These are phyloP conservation scores for Myrmophylax atrothorax DNA, from an alignment of 2,113 vertebrate genomes.

Conservation along the genomic window DNA sequence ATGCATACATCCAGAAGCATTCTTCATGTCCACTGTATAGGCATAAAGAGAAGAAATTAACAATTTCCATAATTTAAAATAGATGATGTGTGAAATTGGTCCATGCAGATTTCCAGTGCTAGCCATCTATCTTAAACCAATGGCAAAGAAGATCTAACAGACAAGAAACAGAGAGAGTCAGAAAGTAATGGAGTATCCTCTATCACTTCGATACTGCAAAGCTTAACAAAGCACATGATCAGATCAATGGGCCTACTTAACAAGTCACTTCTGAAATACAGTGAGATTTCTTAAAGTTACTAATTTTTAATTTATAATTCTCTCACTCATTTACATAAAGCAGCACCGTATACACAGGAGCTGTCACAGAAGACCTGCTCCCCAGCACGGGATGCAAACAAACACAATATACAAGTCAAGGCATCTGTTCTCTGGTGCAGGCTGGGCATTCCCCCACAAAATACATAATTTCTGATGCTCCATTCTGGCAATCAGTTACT, in stretches of 20 bases:
- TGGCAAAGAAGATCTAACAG: not conserved
- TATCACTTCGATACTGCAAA: not conserved
- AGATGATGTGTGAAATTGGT: not conserved
- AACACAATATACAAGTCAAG: not conserved
- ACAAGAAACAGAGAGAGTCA: not conserved
- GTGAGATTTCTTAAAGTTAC: not conserved
- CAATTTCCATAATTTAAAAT: not conserved
- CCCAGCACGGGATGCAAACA: not conserved
- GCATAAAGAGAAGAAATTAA: not conserved
- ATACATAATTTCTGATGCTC: not conserved
- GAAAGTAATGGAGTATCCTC: not conserved
- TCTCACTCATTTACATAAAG: not conserved
- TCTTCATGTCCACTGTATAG: not conserved
- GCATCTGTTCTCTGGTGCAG: not conserved
- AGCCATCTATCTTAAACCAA: not conserved
- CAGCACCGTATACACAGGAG: accelerated
- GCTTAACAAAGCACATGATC: not conserved
- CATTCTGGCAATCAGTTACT: not conserved
- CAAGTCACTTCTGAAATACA: not conserved
- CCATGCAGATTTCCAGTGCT: not conserved
- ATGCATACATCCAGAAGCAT: not conserved
- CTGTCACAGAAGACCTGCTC: not conserved
- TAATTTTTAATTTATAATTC: not conserved
- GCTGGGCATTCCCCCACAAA: not conserved
- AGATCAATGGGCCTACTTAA: not conserved